These are phyloP conservation scores for Thoracochromis brauschi DNA, from an alignment of 2,113 vertebrate genomes.

Conservation along the genomic window DNA sequence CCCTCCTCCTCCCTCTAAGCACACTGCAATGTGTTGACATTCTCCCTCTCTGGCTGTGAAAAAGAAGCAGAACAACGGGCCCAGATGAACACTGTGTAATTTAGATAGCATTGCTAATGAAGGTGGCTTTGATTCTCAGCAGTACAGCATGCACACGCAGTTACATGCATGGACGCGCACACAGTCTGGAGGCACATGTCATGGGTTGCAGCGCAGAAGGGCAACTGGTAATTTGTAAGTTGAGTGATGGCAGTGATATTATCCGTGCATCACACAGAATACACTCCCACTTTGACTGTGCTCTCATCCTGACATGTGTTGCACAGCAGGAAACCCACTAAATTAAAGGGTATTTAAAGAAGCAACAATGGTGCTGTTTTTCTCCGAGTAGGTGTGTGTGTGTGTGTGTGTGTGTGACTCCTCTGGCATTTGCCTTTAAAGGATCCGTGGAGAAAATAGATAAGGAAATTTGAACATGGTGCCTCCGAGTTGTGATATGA, in stretches of 20 bases:
- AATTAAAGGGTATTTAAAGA: background rate
- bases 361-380: background rate
- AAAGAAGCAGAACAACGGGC: slow-evolving; percentile 2
- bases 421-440: background rate
- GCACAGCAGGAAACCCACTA: background rate
- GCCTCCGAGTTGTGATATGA: background rate
- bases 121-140: background rate
- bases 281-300: background rate
- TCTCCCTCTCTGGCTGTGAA: background rate
- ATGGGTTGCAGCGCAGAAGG: background rate
- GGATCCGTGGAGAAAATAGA: background rate
- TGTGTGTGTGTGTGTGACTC: background rate
- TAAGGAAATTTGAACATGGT: background rate
- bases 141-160: background rate
- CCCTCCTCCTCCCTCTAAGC: background rate
- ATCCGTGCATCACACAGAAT: background rate
- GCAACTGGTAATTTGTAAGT: slow-evolving; percentile 26
- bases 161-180: background rate
- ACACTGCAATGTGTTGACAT: background rate
- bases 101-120: slow-evolving; percentile 51
- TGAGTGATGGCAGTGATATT: background rate
- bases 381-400: background rate
- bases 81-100: slow-evolving; percentile 44
- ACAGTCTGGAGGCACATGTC: background rate
- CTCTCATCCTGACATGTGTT: background rate